These are phyloP conservation scores for Nycticebus coucang DNA, from an alignment of 2,113 vertebrate species.

Conservation along the genomic window DNA sequence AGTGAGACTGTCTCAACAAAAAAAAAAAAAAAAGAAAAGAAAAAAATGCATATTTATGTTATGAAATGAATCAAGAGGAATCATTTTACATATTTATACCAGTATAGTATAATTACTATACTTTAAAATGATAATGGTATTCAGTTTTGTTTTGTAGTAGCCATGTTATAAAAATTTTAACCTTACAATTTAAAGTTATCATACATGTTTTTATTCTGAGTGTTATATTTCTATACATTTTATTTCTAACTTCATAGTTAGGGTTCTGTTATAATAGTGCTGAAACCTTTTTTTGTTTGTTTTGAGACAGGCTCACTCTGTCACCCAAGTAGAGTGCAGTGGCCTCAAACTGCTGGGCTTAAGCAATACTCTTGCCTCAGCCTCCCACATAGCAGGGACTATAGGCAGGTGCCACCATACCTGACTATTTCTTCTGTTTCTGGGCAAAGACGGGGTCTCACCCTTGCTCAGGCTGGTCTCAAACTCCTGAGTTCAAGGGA, in stretches of 20 bases:
- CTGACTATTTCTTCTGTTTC: no score
- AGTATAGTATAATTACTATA: neutral
- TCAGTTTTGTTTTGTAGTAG: slow-evolving; percentile 16
- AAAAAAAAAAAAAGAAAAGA: no score
- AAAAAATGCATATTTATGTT: neutral
- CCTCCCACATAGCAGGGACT: no score
- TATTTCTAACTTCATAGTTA: neutral
- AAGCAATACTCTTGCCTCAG: no score
- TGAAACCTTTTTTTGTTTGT: neutral
- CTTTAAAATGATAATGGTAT: slow-evolving; percentile 12
- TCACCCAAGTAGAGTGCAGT: no score
- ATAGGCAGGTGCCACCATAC: no score
- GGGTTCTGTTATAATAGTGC: neutral
- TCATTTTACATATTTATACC: neutral
- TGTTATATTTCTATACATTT: neutral
- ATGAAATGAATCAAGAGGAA: neutral
- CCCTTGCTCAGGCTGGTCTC: no score
- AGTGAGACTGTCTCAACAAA: no score
- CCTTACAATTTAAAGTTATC: neutral
- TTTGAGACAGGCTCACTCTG: no score
- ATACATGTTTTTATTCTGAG: neutral
- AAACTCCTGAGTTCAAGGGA: no score
- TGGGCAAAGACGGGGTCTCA: no score
- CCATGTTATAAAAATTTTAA: slow-evolving; percentile 18
- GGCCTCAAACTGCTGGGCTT: no score